phyloP scores from a whole-genome alignment of 2,113 vertebrate species.

The Perca fluviatilis region DNA sequence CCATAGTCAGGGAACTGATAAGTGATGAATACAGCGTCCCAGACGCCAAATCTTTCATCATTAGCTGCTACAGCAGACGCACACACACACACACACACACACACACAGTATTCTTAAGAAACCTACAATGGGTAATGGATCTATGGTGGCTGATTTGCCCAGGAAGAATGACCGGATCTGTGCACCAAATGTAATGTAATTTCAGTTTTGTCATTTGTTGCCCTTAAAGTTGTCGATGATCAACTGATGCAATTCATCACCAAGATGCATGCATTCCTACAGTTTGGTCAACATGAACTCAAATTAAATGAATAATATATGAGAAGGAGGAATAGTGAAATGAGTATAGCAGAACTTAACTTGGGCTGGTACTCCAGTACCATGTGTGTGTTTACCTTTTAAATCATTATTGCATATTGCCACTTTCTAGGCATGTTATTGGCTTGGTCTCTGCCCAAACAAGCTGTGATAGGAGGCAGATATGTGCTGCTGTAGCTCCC shows the following conservation, averaged over 20 bases:
- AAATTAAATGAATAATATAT: neutral
- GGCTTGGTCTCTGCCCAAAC: neutral
- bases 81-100: neutral
- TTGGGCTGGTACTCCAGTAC: neutral
- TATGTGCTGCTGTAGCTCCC: neutral
- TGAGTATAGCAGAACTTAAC: neutral
- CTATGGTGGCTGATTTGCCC: constrained; percentile 10
- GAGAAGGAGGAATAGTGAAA: neutral
- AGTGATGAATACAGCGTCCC: neutral
- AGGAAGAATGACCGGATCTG: constrained; percentile 1
- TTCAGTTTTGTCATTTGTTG: neutral
- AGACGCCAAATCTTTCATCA: neutral
- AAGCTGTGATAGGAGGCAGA: neutral
- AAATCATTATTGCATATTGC: neutral
- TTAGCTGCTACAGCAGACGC: constrained; percentile 1
- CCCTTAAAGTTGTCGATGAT: neutral
- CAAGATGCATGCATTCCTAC: neutral
- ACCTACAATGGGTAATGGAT: constrained; percentile 23
- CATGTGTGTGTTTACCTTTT: neutral
- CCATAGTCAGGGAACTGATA: neutral
- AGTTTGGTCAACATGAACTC: neutral
- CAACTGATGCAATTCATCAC: neutral
- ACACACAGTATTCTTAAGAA: constrained; percentile 1
- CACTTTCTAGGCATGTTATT: neutral
- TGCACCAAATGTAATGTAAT: constrained; percentile 19